Evolutionary conservation across 2,113 vertebrate species (phyloP).

Genomic region (Bagarius yarrelli): DNA sequence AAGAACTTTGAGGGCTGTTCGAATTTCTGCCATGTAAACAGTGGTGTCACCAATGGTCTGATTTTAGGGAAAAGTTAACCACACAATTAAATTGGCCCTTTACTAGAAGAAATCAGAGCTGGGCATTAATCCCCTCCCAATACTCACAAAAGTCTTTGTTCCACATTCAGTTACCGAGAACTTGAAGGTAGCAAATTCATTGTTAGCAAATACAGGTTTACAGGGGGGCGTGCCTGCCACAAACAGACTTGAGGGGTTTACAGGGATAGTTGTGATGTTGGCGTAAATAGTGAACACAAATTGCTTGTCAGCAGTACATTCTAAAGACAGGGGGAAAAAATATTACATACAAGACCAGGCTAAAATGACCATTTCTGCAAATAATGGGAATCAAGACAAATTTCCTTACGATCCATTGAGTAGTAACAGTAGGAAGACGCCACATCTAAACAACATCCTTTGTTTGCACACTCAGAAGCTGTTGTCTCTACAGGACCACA

Average conservation of each 20-base stretch:
- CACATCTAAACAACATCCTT: conserved; percentile 63
- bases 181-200: conserved; percentile 66
- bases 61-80: not conserved
- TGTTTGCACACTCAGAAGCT: conserved; percentile 37
- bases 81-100: too few species aligned
- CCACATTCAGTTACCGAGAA: conserved; percentile 70
- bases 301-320: conserved; percentile 63
- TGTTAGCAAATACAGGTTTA: conserved; percentile 56
- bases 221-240: conserved; percentile 56
- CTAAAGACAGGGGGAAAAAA: conserved; percentile 41
- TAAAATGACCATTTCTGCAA: not conserved
- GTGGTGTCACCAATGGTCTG: conserved; percentile 57
- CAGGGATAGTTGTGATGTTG: conserved; percentile 30
- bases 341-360: not conserved
- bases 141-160: conserved; percentile 62
- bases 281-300: conserved; percentile 66
- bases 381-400: not conserved
- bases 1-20: conserved; percentile 41
- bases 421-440: conserved; percentile 59
- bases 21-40: conserved; percentile 65
- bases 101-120: not conserved
- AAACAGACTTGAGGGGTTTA: conserved; percentile 57
- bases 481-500: conserved; percentile 49
- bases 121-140: not conserved
- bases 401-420: conserved; percentile 63